These are phyloP conservation scores for Drosophila phalerata DNA, from an alignment of 2,888 invertebrate genomes.

Conservation along the genomic window DNA sequence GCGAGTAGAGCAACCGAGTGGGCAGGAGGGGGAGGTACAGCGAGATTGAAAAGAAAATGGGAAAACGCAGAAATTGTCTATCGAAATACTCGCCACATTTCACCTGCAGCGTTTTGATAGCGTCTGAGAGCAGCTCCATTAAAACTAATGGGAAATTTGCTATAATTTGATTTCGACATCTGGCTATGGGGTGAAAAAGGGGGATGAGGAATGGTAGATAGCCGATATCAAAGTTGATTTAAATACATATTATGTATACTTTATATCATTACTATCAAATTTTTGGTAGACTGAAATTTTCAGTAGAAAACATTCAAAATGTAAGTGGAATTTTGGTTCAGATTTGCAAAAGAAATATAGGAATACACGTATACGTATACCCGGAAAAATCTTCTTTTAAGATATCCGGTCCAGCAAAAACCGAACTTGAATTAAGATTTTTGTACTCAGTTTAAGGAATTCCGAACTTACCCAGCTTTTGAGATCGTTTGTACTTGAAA, in stretches of 20 bases:
- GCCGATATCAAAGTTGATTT: slow-evolving; percentile 5
- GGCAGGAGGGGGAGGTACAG: not conserved
- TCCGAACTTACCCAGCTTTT: no score
- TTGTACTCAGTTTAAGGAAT: no score
- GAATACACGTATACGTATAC: no score
- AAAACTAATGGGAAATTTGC: slow-evolving; percentile 81
- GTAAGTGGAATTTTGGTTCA: no score
- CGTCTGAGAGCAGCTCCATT: slow-evolving; percentile 67
- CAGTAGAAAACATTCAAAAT: not conserved
- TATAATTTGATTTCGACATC: slow-evolving; percentile 77
- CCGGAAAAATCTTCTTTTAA: no score
- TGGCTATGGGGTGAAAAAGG: not conserved
- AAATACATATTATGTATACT: not conserved
- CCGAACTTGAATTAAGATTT: no score
- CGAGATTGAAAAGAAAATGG: slow-evolving; percentile 48
- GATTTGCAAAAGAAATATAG: not conserved
- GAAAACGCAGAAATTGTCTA: slow-evolving; percentile 64
- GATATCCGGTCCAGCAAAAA: no score
- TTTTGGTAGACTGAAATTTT: no score
- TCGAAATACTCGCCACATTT: slow-evolving; percentile 71
- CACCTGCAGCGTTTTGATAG: slow-evolving; percentile 74
- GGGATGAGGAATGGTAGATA: not conserved
- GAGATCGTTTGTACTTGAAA: no score
- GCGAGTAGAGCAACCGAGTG: not conserved
- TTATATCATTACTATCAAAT: not conserved